Evolutionary conservation across 2,888 invertebrate genomes (phyloP), one percentile per base, ranked within the genome.

Genomic region (Ichneumoninae sp.): DNA sequence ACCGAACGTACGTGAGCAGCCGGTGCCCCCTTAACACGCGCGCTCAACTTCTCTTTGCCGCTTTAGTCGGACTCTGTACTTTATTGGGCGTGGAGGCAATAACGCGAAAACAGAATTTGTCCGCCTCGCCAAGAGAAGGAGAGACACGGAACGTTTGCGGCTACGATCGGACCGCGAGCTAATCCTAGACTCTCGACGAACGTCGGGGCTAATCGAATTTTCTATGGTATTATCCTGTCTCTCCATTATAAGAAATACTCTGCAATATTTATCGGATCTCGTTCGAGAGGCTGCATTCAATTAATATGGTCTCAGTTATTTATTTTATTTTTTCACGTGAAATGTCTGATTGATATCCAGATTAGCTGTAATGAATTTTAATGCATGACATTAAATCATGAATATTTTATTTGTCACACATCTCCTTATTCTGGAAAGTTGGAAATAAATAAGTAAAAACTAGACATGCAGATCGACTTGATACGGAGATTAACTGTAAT

Each of bases 71-170:
- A 68, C 22, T 68, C 81, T 69, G 70, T 63, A 70, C 75, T 81
- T 81, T 81, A 81, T 81, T 76, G 81, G 33, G 65, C 81, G 70
- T 63, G 19, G 65, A 52, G 69, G 75, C 57, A 69, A 70, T 63
- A 75, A 63, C 50, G 19, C 75, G 75, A 81, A 68, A 81, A 74
- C 47, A 63, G 22, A 78, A 52, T 78, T 74, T 68, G 73, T 47
- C 36, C 65, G 19, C 44, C 16, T 22, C 36, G 50, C 47, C 44
- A 52, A 22, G 77, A 71, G 19, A 47, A 52, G 19, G 68, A 44
- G 22, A 75, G 73, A 33, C 44, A 4, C 57, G 57, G 26, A 50
- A 63, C 30, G 44, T 22, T 75, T 44, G 57, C 75, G n/a, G 75
- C 44, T 40, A 26, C 26, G 57, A 60, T 63, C 44, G 44, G 44